These are phyloP conservation scores for Australoheros facetus DNA, from an alignment of 2,797 vertebrate genomes.

Conservation along the genomic window DNA sequence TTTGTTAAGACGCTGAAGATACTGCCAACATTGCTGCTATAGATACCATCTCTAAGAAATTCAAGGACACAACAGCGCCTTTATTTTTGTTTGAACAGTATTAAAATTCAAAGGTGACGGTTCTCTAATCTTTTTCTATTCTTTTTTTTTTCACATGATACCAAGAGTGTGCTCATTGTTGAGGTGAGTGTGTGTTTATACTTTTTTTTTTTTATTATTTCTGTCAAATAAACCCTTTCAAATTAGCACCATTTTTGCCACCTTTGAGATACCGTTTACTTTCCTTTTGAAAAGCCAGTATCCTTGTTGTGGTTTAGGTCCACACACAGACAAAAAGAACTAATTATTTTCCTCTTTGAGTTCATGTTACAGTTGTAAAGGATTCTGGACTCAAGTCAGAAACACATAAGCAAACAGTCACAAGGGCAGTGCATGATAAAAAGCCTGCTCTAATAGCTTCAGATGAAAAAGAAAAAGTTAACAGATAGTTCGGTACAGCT, in stretches of 20 bases:
- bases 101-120: conserved; percentile 16
- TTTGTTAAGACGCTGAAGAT: conserved; percentile 26
- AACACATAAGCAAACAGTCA: conserved; percentile 1
- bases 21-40: conserved; percentile 55
- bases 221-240: background rate
- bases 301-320: background rate
- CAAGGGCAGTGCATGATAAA: background rate
- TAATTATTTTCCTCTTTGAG: conserved; percentile 9
- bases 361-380: conserved; percentile 42
- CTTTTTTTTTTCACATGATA: conserved; percentile 37
- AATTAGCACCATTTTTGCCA: background rate
- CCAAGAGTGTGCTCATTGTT: conserved; percentile 75
- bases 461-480: background rate
- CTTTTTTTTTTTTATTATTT: background rate
- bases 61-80: conserved; percentile 12
- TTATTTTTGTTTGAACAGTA: conserved; percentile 13
- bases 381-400: conserved; percentile 32
- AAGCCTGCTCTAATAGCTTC: background rate
- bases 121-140: conserved; percentile 32
- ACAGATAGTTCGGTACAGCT: background rate
- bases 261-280: conserved; percentile 8
- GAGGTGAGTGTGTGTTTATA: conserved; percentile 68
- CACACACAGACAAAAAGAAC: background rate
- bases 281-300: conserved; percentile 7
- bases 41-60: conserved; percentile 44